These are phyloP conservation scores for Artibeus lituratus DNA, from an alignment of 2,797 vertebrate species.

Conservation along the genomic window DNA sequence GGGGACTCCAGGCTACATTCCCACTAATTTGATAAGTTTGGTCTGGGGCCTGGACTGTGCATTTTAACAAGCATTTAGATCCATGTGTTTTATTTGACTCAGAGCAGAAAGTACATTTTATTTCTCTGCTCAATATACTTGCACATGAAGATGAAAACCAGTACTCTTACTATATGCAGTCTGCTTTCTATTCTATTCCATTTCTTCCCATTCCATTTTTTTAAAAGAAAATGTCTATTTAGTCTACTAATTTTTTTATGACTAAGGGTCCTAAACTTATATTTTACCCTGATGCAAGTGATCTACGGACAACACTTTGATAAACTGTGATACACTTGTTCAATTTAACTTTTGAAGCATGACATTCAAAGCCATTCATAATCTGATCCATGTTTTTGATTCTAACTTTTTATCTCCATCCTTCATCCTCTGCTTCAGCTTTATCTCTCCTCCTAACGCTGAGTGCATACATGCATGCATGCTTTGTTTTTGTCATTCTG, in stretches of 20 bases:
- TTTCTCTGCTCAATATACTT: background rate
- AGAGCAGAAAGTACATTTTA: background rate
- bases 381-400: background rate
- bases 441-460: background rate
- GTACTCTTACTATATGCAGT: background rate
- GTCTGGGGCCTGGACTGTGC: background rate
- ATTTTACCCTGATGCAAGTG: background rate
- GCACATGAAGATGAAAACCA: background rate
- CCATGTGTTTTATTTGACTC: background rate
- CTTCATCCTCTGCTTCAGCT: background rate
- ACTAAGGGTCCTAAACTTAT: background rate
- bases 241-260: constrained; percentile 14
- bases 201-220: background rate
- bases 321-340: background rate
- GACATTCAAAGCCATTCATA: constrained; percentile 25
- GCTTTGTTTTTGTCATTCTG: background rate
- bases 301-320: background rate
- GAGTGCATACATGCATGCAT: background rate
- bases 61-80: background rate
- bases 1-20: background rate
- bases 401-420: background rate
- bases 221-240: background rate
- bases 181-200: background rate
- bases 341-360: background rate
- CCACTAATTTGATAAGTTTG: background rate